Evolutionary conservation across 2,888 invertebrate species (phyloP).

Genomic region (Cryptops parisi): DNA sequence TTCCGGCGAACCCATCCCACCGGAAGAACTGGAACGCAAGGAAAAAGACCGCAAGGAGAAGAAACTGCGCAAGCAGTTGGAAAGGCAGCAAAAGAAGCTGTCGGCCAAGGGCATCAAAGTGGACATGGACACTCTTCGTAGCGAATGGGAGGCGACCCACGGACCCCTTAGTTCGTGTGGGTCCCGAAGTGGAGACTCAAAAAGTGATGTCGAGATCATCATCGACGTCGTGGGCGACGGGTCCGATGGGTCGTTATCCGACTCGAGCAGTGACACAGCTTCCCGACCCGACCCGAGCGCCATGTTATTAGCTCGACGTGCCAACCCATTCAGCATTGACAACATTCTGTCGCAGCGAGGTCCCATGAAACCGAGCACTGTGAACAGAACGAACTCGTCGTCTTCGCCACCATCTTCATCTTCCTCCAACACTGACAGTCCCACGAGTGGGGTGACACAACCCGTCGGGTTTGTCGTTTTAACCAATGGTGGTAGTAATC

Average conservation of each 20-base stretch:
- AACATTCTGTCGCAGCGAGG: conserved; percentile 43
- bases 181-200: background rate
- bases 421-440: background rate
- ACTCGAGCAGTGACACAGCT: conserved; percentile 10
- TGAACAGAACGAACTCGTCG: background rate
- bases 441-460: conserved; percentile 2
- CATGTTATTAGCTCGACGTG: conserved; percentile 1
- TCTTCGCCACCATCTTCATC: background rate
- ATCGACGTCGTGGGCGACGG: conserved; percentile 21
- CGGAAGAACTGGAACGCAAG: conserved; percentile 35
- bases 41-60: conserved; percentile 32
- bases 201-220: background rate
- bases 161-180: conserved; percentile 16
- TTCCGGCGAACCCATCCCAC: conserved; percentile 91
- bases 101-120: conserved; percentile 81
- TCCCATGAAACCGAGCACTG: background rate
- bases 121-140: conserved; percentile 65
- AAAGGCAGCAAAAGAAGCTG: conserved; percentile 80
- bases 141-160: conserved; percentile 67
- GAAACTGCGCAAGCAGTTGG: conserved; percentile 74
- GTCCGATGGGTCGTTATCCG: conserved; percentile 1
- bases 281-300: conserved; percentile 1
- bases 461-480: conserved; percentile 6
- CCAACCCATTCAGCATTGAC: conserved; percentile 79
- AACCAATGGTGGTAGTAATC: too few species aligned